Base-by-base conservation (phyloP, 2,797 vertebrate species). In the Megalops cyprinoides region DNA sequence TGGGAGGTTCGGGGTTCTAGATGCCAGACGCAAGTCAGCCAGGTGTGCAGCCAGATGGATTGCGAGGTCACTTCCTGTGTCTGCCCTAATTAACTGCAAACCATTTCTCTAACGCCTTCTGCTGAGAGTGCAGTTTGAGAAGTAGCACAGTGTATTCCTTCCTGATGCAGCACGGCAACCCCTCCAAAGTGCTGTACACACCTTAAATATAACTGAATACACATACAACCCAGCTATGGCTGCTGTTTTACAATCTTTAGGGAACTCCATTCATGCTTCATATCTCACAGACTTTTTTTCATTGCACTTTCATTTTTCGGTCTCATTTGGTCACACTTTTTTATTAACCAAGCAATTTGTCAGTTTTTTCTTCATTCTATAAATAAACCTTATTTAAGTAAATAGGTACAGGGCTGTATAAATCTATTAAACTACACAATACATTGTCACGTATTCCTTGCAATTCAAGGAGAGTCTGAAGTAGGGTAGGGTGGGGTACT, bases 61-160 rank as follows among this genome's bases (percentile, higher is more conserved):
- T 6, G 65, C 48, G 37, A 39, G 78, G 78, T 79, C 78, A 79
- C 48, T 34, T 46, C 42, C 55, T 46, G 76, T 69, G 34, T 23
- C 77, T 78, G 56, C n/a, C 42, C 78, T 79, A 51, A 79, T 69
- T 79, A 76, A 79, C 46, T 20, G 56, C 34, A 60, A 62, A 62
- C 56, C 9, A 46, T 60, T 23, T 78, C 56, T 78, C 55, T 77
- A 37, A 58, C 76, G 9, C 37, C 53, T 56, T 56, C 37, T 77
- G 53, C 53, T 77, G 76, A 58, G 55, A 0, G 31, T 44, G 76
- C 55, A 58, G 34, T 44, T 56, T 77, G 34, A 14, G 37, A 23
- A 44, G 53, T 23, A 44, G 53, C 76, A 58, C 76, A 53, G 44
- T 20, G 25, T 74, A 74, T 48, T 74, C 37, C 25, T 67, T n/a